phyloP scores from a whole-genome alignment of 2,888 invertebrate genomes.

The Andricus quercusramuli region DNA sequence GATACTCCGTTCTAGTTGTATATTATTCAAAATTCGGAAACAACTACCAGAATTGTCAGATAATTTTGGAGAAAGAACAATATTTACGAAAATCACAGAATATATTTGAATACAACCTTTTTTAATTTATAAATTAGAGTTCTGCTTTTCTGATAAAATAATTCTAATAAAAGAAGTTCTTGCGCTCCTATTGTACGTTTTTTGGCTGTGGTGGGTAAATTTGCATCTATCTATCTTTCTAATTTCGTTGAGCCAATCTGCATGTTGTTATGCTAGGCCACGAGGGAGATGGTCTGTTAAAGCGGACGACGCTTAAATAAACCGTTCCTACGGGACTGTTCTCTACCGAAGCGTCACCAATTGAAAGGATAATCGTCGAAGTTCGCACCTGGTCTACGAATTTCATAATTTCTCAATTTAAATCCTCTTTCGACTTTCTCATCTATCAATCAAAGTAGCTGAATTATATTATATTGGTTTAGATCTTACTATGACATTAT shows the following conservation, averaged over 20 bases:
- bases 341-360: slow-evolving; percentile 49
- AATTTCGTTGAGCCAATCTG: slow-evolving; percentile 70
- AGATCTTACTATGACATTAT: no score
- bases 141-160: not conserved
- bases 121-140: not conserved
- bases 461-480: no score
- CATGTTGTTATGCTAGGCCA: slow-evolving; percentile 65
- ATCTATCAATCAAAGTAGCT: no score
- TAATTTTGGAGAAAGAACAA: no score
- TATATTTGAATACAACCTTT: no score
- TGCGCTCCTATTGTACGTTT: slow-evolving; percentile 54
- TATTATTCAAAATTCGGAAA: no score
- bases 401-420: not conserved
- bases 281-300: slow-evolving; percentile 60
- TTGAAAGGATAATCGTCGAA: slow-evolving; percentile 47
- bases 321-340: slow-evolving; percentile 61
- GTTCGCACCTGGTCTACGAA: slow-evolving; percentile 44
- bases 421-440: not conserved
- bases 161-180: slow-evolving; percentile 37
- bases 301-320: slow-evolving; percentile 66
- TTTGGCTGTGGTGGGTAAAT: slow-evolving; percentile 60
- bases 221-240: slow-evolving; percentile 72
- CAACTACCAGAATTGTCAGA: no score
- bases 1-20: no score
- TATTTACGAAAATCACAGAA: no score